These are phyloP conservation scores for Lydus trimaculatus DNA, from an alignment of 2,888 invertebrate species.

Conservation along the genomic window DNA sequence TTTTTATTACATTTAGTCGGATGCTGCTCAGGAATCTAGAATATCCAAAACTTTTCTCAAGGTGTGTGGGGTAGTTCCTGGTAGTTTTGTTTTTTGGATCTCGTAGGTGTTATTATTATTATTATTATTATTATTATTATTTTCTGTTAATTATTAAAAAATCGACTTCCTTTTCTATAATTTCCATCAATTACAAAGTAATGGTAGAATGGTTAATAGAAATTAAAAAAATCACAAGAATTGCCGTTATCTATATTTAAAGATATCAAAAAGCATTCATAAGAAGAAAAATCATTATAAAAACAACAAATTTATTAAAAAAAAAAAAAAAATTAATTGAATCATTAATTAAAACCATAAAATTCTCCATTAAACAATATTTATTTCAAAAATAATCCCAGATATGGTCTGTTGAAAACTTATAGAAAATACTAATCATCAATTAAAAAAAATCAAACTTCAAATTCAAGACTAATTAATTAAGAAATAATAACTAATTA, in stretches of 20 bases:
- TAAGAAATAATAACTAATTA: background rate
- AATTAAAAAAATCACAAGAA: background rate
- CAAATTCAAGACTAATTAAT: background rate
- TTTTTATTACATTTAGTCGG: too few relatives aligned
- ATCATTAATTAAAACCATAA: conserved; percentile 6
- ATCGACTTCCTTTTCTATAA: background rate
- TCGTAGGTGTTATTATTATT: background rate
- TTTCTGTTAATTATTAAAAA: background rate
- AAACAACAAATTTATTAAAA: background rate
- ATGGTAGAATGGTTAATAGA: conserved; percentile 5
- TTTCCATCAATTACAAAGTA: background rate
- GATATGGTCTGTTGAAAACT: background rate
- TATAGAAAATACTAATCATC: background rate
- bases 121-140: background rate
- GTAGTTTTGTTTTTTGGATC: too few relatives aligned
- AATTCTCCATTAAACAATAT: conserved; percentile 9
- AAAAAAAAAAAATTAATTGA: background rate
- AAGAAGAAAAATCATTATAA: background rate
- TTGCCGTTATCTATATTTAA: background rate
- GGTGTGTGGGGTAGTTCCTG: too few relatives aligned
- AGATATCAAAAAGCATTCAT: background rate
- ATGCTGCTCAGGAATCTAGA: too few relatives aligned
- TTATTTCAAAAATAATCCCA: background rate
- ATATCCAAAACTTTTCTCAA: too few relatives aligned
- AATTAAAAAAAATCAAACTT: background rate